phyloP scores from a whole-genome alignment of 2,888 invertebrate genomes.

The Noctua janthina region DNA sequence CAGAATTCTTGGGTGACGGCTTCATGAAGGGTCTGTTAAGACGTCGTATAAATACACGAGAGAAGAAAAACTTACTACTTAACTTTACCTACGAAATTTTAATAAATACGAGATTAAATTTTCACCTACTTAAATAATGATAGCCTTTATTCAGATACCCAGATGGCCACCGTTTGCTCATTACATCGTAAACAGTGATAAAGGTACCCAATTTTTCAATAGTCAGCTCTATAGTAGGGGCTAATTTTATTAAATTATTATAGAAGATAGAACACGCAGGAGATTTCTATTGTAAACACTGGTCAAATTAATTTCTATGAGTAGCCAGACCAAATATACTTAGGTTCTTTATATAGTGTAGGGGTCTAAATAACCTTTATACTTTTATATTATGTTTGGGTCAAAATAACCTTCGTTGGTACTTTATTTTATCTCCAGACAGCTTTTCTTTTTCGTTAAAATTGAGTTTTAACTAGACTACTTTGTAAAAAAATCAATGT shows the following conservation, averaged over 20 bases:
- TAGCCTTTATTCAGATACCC: background rate
- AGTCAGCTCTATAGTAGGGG: constrained; percentile 43
- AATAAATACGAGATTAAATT: background rate
- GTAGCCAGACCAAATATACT: constrained; percentile 46
- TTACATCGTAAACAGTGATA: constrained; percentile 27
- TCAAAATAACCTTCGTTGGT: constrained; percentile 31
- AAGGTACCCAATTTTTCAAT: constrained; percentile 43
- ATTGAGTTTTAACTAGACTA: constrained; percentile 31
- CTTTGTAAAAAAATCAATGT: constrained; percentile 25
- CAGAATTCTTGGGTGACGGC: too few relatives aligned
- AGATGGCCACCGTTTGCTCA: constrained; percentile 23
- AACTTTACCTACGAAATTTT: too few relatives aligned
- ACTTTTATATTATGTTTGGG: constrained; percentile 16
- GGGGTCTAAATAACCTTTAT: constrained; percentile 34
- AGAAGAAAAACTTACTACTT: too few relatives aligned
- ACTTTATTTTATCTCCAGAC: constrained; percentile 15
- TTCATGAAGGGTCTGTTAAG: too few relatives aligned
- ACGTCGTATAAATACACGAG: too few relatives aligned
- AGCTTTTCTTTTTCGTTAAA: constrained; percentile 22
- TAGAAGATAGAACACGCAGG: constrained; percentile 61
- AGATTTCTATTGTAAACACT: constrained; percentile 53
- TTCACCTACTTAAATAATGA: background rate
- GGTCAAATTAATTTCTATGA: constrained; percentile 48
- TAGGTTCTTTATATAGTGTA: constrained; percentile 20
- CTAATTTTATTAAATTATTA: constrained; percentile 59